Evolutionary conservation across 2,888 invertebrate genomes (phyloP).

Genomic region (Xestia c-nigrum): DNA sequence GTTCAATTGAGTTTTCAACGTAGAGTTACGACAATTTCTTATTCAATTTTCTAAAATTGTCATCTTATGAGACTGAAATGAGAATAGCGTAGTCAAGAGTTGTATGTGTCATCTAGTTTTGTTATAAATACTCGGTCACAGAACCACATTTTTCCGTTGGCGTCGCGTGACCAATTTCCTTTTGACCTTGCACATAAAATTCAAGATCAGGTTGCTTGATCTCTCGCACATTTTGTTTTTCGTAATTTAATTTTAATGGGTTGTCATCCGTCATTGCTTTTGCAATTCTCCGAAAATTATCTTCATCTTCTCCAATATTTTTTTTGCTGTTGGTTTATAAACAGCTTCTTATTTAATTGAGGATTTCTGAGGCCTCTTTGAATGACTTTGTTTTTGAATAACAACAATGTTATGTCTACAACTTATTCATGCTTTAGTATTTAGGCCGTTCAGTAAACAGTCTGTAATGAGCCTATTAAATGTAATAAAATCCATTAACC

Average conservation of each 20-base stretch:
- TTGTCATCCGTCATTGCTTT: conserved; percentile 42
- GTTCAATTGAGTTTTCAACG: conserved; percentile 37
- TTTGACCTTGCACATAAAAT: conserved; percentile 82
- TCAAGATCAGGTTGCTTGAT: conserved; percentile 78
- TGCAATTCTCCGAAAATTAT: conserved; percentile 18
- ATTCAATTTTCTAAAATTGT: conserved; percentile 63
- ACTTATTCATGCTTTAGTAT: conserved; percentile 27
- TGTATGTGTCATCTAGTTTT: conserved; percentile 78
- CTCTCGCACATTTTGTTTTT: conserved; percentile 71
- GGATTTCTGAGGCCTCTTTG: conserved; percentile 32
- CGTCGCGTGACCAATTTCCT: conserved; percentile 81
- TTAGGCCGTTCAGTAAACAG: conserved; percentile 17
- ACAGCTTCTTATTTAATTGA: conserved; percentile 29
- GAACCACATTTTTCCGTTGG: conserved; percentile 81
- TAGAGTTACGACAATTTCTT: conserved; percentile 47
- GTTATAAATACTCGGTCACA: conserved; percentile 84
- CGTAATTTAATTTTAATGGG: conserved; percentile 51
- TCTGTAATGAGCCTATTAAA: conserved; percentile 5
- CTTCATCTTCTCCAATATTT: conserved; percentile 18
- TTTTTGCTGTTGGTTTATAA: conserved; percentile 20
- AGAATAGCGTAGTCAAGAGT: conserved; percentile 76
- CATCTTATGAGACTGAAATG: conserved; percentile 67
- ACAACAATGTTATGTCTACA: conserved; percentile 52
- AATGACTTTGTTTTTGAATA: conserved; percentile 27
- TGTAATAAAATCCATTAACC: conserved; percentile 15